Evolutionary conservation across 2,888 invertebrate genomes (phyloP), one percentile per base, ranked within the genome.

Genomic region (Agrotis clavis): DNA sequence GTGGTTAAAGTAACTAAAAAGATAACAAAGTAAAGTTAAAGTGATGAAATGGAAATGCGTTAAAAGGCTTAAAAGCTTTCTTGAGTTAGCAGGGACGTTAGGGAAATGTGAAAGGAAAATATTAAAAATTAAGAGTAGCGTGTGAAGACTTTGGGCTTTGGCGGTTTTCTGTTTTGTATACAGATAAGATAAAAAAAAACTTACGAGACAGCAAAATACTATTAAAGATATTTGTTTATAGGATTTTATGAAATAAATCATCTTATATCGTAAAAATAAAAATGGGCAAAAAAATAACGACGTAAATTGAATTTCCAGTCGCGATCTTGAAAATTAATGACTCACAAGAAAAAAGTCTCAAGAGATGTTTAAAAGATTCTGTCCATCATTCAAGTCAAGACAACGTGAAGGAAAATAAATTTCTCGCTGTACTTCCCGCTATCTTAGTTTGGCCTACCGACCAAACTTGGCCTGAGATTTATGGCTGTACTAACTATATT

Each of bases 401-500:
- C 57, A 72, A 72, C 18, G 62, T 30, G 11, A 67, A 67, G 62
- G 65, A 56, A 73, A 76, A 74, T 77, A 78, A 70, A 82, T 79
- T 79, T 69, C 51, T 56, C 78, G 80, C 77, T 68, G 70, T 78
- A 81, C 71, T 75, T 73, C 56, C 59, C 81, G 71, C 75, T 79
- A 82, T 84, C 86, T 86, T 81, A 84, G 85, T 84, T 82, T 76
- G 72, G 85, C 81, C 83, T 85, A 82, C 86, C 81, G 74, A 86
- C 84, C 72, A 82, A 90, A 90, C 79, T 89, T 89, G 71, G 48
- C 21, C 62, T 67, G 21, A 86, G 83, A 89, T 90, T 90, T 90
- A 89, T 89, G 79, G 81, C 83, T 78, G 81, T 82, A 79, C 85
- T 77, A 87, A 90, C 87, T 88, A 87, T 87, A 89, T 87, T 88